phyloP scores from a whole-genome alignment of 2,113 vertebrate species.

The Syrmaticus mikado region DNA sequence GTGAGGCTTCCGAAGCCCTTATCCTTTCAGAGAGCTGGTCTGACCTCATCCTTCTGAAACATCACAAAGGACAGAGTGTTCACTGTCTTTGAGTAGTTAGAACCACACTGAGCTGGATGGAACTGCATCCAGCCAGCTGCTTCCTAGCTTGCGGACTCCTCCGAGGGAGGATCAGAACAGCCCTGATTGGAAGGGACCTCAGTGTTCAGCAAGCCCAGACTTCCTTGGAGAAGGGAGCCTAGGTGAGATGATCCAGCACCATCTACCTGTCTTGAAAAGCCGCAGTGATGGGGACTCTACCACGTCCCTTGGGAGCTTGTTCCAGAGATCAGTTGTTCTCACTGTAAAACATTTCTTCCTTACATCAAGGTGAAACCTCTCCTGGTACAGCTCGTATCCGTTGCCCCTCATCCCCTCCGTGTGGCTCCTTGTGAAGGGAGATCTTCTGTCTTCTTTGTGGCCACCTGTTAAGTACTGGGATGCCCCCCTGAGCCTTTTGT shows the following conservation, averaged over 20 bases:
- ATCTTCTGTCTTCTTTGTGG: neutral
- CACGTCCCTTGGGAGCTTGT: neutral
- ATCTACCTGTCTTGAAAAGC: neutral
- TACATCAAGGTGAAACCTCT: neutral
- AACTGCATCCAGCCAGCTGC: neutral
- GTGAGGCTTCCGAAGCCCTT: neutral
- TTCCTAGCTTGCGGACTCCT: neutral
- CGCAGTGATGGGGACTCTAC: neutral
- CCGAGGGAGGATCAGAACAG: neutral
- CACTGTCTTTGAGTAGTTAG: accelerated
- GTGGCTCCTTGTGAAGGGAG: neutral
- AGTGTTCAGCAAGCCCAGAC: neutral
- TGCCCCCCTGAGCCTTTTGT: neutral
- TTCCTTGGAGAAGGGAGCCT: neutral
- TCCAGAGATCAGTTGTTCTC: neutral
- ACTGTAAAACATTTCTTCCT: neutral
- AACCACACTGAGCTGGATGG: accelerated
- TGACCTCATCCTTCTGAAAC: neutral
- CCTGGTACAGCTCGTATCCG: neutral
- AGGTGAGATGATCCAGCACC: neutral
- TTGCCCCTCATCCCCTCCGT: neutral
- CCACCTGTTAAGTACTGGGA: neutral
- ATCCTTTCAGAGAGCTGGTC: neutral
- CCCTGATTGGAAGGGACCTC: neutral
- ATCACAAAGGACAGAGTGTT: accelerated